Conservation (phyloP, 2,888 invertebrate species). For the Scaptomyza caliginosa region DNA sequence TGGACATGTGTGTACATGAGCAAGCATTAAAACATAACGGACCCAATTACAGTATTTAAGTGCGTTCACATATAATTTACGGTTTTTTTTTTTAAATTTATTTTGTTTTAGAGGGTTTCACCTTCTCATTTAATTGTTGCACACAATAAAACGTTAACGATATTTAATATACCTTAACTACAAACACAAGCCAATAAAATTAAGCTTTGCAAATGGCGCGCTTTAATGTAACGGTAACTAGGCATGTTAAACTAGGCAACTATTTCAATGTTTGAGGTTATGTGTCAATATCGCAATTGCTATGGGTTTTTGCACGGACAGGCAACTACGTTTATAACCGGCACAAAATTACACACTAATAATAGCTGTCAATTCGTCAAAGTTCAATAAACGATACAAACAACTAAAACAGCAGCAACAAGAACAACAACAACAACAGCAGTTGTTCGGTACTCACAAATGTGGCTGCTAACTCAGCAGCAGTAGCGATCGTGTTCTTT, state of each 20-base stretch:
- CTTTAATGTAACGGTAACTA: constrained; percentile 60
- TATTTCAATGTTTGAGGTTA: constrained; percentile 60
- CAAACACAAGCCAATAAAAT: constrained; percentile 5
- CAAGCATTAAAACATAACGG: constrained; percentile 76
- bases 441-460: constrained; percentile 42
- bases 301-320: constrained; percentile 22
- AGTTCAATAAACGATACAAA: constrained; percentile 66
- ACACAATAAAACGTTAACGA: constrained; percentile 24
- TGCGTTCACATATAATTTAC: constrained; percentile 65
- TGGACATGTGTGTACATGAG: constrained; percentile 43
- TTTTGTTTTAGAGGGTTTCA: constrained; percentile 50
- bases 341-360: constrained; percentile 38
- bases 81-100: constrained; percentile 36
- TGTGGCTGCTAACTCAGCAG: constrained; percentile 54
- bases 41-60: constrained; percentile 73
- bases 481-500: constrained; percentile 40
- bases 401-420: constrained; percentile 18
- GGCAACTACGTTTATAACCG: constrained; percentile 14
- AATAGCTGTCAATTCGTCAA: constrained; percentile 55
- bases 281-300: constrained; percentile 44
- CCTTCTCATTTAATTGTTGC: constrained; percentile 60
- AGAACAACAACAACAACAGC: constrained; percentile 24
- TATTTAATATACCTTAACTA: constrained; percentile 7
- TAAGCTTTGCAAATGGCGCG: constrained; percentile 37
- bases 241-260: constrained; percentile 34